phyloP scores from a whole-genome alignment of 1,140 invertebrate genomes.

The Homarus americanus region DNA sequence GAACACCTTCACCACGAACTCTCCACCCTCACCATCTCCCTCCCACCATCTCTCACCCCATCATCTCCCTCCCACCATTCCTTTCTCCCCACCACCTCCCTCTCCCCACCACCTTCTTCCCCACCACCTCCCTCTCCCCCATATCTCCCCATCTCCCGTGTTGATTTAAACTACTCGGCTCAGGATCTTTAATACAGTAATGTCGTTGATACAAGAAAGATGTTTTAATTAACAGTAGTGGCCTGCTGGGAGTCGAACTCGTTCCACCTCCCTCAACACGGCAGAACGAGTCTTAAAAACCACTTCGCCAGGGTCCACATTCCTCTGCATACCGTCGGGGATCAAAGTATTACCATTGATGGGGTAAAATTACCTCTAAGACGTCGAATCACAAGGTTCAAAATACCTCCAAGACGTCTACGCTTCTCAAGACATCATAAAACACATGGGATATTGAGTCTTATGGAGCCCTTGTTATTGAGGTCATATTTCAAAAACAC shows the following conservation, averaged over 20 bases:
- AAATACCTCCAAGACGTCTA: too few relatives aligned
- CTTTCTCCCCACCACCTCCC: too few relatives aligned
- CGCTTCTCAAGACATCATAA: too few relatives aligned
- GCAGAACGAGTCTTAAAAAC: neutral
- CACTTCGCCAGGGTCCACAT: neutral
- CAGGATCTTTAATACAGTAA: neutral
- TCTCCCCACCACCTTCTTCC: too few relatives aligned
- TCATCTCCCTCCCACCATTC: too few relatives aligned
- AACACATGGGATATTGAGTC: too few relatives aligned
- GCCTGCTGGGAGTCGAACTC: neutral
- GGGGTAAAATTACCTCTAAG: neutral
- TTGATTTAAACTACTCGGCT: neutral
- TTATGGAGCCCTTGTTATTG: too few relatives aligned
- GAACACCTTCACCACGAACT: neutral
- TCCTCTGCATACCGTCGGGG: neutral
- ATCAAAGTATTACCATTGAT: neutral
- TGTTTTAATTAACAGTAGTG: constrained; percentile 22
- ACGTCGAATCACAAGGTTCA: too few relatives aligned
- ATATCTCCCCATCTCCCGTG: neutral
- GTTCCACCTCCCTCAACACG: neutral
- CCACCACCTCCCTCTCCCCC: too few relatives aligned
- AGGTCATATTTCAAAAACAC: too few relatives aligned
- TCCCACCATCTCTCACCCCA: too few relatives aligned
- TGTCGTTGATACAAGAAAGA: neutral
- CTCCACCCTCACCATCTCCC: neutral